Evolutionary conservation across 1,140 invertebrate species (phyloP).

Genomic region (Cherax quadricarinatus): DNA sequence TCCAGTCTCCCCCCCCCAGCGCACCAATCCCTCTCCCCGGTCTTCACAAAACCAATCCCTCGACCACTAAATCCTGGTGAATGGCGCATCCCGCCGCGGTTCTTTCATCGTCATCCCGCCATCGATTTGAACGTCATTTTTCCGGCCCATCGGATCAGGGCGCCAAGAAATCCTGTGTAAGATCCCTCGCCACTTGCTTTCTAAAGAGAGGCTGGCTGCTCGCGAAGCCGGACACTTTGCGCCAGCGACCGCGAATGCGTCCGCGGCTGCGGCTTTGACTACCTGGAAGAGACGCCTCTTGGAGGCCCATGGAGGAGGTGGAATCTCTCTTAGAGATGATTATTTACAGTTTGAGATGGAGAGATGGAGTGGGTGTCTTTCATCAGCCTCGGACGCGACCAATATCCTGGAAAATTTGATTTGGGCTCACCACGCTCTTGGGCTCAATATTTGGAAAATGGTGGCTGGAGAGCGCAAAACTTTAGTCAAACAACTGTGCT

Average conservation of each 20-base stretch:
- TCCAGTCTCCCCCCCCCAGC: not conserved
- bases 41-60: conserved; percentile 31
- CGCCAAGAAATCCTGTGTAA: conserved; percentile 66
- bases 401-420: conserved; percentile 71
- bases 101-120: conserved; percentile 58
- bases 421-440: conserved; percentile 67
- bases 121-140: conserved; percentile 71
- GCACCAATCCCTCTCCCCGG: conserved; percentile 15
- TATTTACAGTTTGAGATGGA: not conserved
- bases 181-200: conserved; percentile 66
- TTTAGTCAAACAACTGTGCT: conserved; percentile 72
- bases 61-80: conserved; percentile 59
- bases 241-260: not conserved
- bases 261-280: not conserved
- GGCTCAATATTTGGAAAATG: conserved; percentile 71
- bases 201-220: conserved; percentile 47
- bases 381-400: conserved; percentile 54
- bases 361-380: not conserved
- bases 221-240: conserved; percentile 18
- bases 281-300: not conserved
- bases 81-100: conserved; percentile 45
- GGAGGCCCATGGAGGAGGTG: not conserved
- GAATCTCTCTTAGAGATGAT: not conserved
- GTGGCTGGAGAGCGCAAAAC: conserved; percentile 71
- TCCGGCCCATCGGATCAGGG: conserved; percentile 60